Conservation (phyloP, 2,113 vertebrate species). For the Lophotis ruficrista region DNA sequence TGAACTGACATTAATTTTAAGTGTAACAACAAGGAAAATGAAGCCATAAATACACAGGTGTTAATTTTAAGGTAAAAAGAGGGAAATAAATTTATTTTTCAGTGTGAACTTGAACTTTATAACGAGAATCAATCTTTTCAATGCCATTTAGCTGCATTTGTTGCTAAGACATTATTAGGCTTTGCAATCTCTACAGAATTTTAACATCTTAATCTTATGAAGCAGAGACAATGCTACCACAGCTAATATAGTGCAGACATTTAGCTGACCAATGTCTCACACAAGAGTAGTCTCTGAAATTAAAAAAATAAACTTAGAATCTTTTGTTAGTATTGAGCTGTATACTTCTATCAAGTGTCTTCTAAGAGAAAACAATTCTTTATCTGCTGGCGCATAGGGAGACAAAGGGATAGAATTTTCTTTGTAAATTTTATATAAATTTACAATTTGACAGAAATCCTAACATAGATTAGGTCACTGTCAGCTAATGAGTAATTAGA, state of each 20-base stretch:
- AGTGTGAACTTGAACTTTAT: not conserved
- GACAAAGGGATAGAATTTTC: not conserved
- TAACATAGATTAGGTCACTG: not conserved
- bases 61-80: not conserved
- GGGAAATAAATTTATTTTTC: not conserved
- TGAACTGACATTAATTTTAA: not conserved
- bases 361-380: not conserved
- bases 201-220: not conserved
- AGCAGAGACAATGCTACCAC: not conserved
- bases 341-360: not conserved
- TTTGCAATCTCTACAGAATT: not conserved
- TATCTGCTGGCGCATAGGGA: not conserved
- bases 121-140: not conserved
- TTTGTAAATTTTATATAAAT: not conserved
- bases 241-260: not conserved
- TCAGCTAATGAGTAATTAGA: not conserved
- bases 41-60: not conserved
- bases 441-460: not conserved
- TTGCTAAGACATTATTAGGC: not conserved
- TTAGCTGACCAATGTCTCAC: not conserved
- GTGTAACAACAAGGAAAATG: not conserved
- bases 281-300: not conserved
- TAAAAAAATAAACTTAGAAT: not conserved
- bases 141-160: not conserved
- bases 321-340: not conserved